Conservation (phyloP, 2,797 vertebrate species). For the Margarornis squamiger region DNA sequence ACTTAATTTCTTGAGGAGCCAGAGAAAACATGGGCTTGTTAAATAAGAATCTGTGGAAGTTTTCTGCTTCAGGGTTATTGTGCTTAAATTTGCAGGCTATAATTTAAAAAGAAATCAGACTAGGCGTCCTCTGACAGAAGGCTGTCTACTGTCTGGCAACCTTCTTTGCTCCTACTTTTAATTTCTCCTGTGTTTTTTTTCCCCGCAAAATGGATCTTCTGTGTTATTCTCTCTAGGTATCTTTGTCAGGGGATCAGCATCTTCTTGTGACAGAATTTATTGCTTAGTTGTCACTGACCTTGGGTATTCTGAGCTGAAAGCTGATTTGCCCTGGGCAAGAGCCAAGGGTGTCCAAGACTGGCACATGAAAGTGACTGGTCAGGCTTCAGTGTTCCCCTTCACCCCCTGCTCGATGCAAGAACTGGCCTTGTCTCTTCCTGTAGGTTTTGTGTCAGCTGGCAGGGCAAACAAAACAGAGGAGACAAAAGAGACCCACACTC, state of each 20-base stretch:
- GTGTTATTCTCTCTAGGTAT: not conserved
- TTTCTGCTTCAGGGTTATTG: not conserved
- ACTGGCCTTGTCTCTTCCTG: not conserved
- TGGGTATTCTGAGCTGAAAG: not conserved
- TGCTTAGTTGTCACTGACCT: not conserved
- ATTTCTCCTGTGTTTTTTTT: not conserved
- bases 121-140: not conserved
- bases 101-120: not conserved
- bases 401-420: not conserved
- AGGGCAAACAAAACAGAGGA: not conserved
- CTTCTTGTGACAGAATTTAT: not conserved
- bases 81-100: not conserved
- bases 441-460: not conserved
- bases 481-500: not conserved
- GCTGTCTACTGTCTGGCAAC: not conserved
- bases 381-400: not conserved
- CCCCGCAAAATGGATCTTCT: not conserved
- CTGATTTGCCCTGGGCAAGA: not conserved
- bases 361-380: fast-evolving
- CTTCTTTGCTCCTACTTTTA: not conserved
- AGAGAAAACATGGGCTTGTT: not conserved
- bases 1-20: not conserved
- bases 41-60: not conserved
- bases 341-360: not conserved
- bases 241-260: not conserved